These are phyloP conservation scores for Lasius platythorax DNA, from an alignment of 2,888 invertebrate genomes.

Conservation along the genomic window DNA sequence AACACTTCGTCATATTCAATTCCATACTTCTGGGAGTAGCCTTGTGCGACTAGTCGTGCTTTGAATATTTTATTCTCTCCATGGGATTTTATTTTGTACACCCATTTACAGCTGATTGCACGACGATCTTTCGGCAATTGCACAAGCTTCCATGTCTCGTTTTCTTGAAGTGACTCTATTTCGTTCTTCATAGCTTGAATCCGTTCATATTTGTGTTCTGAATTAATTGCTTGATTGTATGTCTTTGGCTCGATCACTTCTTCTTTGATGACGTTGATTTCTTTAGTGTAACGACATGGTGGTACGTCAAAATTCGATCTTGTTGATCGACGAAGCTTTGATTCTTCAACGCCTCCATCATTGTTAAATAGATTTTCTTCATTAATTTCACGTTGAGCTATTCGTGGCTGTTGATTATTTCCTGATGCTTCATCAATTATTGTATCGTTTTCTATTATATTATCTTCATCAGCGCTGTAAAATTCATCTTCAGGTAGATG, in stretches of 20 bases:
- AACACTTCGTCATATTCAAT: conserved; percentile 38
- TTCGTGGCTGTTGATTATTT: background rate
- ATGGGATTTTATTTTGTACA: background rate
- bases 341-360: background rate
- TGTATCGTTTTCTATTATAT: conserved; percentile 1
- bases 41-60: conserved; percentile 21
- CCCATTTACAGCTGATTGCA: conserved; percentile 33
- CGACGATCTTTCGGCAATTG: background rate
- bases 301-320: conserved; percentile 54
- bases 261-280: conserved; percentile 13
- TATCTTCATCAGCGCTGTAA: conserved; percentile 49
- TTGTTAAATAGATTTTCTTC: background rate
- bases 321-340: background rate
- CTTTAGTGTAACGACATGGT: conserved; percentile 27
- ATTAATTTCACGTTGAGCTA: background rate
- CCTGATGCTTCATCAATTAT: background rate
- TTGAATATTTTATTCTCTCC: background rate
- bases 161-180: background rate
- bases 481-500: conserved; percentile 37
- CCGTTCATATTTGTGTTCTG: conserved; percentile 28
- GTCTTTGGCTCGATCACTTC: conserved; percentile 4
- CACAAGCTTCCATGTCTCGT: conserved; percentile 13
- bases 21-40: conserved; percentile 40
- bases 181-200: conserved; percentile 32
- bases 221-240: conserved; percentile 17